Conservation (phyloP, 1,140 invertebrate species). For the Sminthurinus signatus region DNA sequence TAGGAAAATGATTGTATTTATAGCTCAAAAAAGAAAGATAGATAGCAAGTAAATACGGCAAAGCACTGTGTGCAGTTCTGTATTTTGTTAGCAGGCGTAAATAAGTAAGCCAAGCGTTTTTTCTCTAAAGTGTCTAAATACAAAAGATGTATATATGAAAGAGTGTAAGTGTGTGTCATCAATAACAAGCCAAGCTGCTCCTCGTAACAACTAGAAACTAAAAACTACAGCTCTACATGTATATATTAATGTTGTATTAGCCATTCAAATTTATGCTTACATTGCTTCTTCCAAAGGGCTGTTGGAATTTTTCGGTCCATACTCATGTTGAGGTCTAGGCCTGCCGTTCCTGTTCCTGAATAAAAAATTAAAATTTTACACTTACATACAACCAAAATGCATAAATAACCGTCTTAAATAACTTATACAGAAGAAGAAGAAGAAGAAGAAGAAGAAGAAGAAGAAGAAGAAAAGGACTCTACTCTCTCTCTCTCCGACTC, state of each 20-base stretch:
- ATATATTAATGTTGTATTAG: background rate
- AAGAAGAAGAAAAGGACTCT: background rate
- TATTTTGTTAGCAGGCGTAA: too few relatives aligned
- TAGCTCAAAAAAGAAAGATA: background rate
- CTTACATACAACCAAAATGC: background rate
- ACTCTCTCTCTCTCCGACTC: background rate
- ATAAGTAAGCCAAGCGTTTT: too few relatives aligned
- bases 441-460: background rate
- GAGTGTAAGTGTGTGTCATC: background rate
- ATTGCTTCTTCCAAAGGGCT: slow-evolving; percentile 34
- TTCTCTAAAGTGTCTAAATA: too few relatives aligned
- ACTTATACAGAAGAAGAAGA: background rate
- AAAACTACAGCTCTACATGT: background rate
- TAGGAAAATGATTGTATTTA: background rate
- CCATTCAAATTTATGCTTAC: slow-evolving; percentile 26
- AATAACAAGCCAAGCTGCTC: background rate
- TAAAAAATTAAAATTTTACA: background rate
- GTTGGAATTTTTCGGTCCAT: slow-evolving; percentile 38
- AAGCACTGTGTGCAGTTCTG: too few relatives aligned
- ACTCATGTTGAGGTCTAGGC: too few relatives aligned
- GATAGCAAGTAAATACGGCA: background rate
- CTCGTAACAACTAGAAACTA: background rate
- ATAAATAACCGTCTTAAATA: background rate
- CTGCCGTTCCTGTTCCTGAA: slow-evolving; percentile 9
- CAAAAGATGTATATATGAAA: too few relatives aligned